Evolutionary conservation across 2,797 vertebrate genomes (phyloP), one percentile per base, ranked within the genome.

Genomic region (Myiotriccus ornatus): DNA sequence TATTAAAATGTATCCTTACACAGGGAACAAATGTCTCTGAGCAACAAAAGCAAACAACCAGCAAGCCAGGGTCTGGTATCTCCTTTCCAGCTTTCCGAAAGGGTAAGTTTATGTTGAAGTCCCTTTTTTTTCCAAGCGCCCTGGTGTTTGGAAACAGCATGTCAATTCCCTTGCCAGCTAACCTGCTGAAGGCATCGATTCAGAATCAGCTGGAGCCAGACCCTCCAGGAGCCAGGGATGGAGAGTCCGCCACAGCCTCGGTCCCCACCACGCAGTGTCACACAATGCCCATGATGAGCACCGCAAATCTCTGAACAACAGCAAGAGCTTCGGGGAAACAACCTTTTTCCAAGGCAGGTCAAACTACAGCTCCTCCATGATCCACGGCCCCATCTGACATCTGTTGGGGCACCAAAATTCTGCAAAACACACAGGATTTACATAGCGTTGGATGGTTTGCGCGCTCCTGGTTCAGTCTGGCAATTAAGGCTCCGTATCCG

Each of bases 151-250:
- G 84, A 79, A 78, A 47, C 41, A 76, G 75, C 69, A 25, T 2
- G 2, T 75, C 56, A 32, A 13, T 35, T 46, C 57, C 49, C 32
- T 14, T 7, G 10, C 12, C 71, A 69, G 76, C 84, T 68, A 77
- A 59, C 22, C 43, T 70, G 34, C 60, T n/a, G 56, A 62, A 21
- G 50, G 30, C 30, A 53, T 46, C 2, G 1, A n/a, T n/a, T 2
- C 2, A 34, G 7, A 73, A 64, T 34, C 43, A n/a, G 39, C 14
- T 15, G 10, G 37, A 85, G 50, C 37, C 35, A 81, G 20, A 37
- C 23, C 13, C 9, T 55, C 19, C 0, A 0, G 1, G 1, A 78
- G n/a, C 39, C 82, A 44, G 49, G 69, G 46, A 18, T 0, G 0
- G 37, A 78, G 46, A 25, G 20, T n/a, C 52, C 19, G 28, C 30